phyloP scores from a whole-genome alignment of 2,797 vertebrate species.

The Champsocephalus esox region DNA sequence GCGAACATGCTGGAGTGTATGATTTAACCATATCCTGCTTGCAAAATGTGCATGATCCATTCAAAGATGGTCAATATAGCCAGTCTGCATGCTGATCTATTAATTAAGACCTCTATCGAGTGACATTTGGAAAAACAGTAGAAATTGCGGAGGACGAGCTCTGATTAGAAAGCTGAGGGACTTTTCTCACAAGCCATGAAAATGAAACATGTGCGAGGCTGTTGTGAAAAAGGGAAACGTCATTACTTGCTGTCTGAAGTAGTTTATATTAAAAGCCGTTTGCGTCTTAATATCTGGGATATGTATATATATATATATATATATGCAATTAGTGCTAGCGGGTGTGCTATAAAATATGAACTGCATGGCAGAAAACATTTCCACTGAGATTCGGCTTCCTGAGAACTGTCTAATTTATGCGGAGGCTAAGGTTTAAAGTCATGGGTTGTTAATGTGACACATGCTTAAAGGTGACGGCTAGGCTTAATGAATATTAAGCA shows the following conservation, averaged over 20 bases:
- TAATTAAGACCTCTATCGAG: neutral
- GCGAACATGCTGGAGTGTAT: too few species aligned
- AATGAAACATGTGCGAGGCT: conserved; percentile 75
- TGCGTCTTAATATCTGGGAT: conserved; percentile 70
- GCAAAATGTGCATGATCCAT: too few species aligned
- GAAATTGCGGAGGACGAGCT: conserved; percentile 48
- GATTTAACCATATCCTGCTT: too few species aligned
- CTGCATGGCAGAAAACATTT: conserved; percentile 63
- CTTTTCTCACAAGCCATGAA: conserved; percentile 70
- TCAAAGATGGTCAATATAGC: too few species aligned
- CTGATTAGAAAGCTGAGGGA: conserved; percentile 73
- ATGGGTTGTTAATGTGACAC: conserved; percentile 71
- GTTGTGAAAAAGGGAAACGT: conserved; percentile 73
- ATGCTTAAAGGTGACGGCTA: conserved; percentile 64
- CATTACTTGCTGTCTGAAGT: conserved; percentile 80
- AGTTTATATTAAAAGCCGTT: conserved; percentile 82
- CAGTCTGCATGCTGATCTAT: too few species aligned
- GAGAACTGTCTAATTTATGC: conserved; percentile 58
- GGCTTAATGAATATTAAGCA: conserved; percentile 59
- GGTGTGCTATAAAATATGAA: conserved; percentile 79
- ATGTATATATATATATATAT: too few species aligned
- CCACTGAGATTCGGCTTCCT: conserved; percentile 61
- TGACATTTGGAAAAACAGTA: conserved; percentile 68
- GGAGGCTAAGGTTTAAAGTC: conserved; percentile 62
- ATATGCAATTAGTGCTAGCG: conserved; percentile 78